phyloP scores from a whole-genome alignment of 2,888 invertebrate species.

The Neoitamus cyanurus region DNA sequence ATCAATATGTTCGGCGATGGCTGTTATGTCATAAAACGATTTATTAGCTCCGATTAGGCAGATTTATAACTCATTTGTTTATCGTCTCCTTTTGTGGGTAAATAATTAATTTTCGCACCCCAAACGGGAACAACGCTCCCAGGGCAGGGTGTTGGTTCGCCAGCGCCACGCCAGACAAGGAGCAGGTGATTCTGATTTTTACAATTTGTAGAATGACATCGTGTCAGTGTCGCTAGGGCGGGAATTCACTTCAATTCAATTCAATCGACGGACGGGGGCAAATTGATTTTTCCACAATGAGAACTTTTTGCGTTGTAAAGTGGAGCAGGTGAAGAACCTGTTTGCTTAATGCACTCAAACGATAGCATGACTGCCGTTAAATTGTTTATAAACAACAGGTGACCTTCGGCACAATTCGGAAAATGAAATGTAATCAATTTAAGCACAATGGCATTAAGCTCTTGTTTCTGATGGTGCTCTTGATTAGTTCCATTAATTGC shows the following conservation, averaged over 20 bases:
- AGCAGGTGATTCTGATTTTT: background rate
- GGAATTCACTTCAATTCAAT: background rate
- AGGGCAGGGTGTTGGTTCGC: background rate
- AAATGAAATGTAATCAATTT: background rate
- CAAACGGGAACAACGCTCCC: background rate
- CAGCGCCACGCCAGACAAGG: background rate
- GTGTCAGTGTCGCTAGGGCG: background rate
- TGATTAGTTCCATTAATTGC: background rate
- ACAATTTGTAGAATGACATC: background rate
- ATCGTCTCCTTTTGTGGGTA: background rate
- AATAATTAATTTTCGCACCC: background rate
- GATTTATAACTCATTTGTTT: slow-evolving; percentile 1
- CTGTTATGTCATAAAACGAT: background rate
- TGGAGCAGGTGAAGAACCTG: background rate
- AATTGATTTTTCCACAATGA: background rate
- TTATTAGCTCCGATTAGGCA: background rate
- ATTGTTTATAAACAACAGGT: slow-evolving; percentile 5
- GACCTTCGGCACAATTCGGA: background rate
- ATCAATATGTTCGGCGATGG: background rate
- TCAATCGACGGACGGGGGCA: background rate
- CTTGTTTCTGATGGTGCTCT: background rate
- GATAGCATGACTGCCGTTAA: background rate
- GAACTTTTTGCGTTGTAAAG: background rate
- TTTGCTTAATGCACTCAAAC: background rate
- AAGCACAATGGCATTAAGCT: background rate